phyloP scores from a whole-genome alignment of 2,888 invertebrate genomes.

The Polia nebulosa region DNA sequence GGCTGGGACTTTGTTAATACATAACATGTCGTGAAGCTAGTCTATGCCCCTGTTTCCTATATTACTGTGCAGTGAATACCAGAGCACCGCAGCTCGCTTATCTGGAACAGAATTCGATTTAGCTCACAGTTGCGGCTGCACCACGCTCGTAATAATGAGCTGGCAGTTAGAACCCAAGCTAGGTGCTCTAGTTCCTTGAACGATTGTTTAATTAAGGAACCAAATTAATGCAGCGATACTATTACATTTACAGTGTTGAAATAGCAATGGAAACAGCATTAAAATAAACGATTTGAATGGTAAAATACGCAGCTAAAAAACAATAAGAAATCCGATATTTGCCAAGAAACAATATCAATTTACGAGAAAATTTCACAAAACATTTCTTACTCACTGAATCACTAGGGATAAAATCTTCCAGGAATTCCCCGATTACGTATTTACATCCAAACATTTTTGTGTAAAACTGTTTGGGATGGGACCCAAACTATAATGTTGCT shows the following conservation, averaged over 20 bases:
- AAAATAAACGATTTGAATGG: constrained; percentile 1
- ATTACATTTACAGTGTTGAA: background rate
- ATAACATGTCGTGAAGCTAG: no score
- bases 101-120: constrained; percentile 35
- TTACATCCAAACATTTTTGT: constrained; percentile 48
- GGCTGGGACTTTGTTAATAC: no score
- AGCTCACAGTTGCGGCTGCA: constrained; percentile 18
- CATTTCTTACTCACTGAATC: constrained; percentile 9
- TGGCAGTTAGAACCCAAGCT: constrained; percentile 11
- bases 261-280: background rate
- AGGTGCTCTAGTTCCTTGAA: constrained; percentile 11
- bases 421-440: constrained; percentile 36
- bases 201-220: constrained; percentile 32
- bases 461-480: no score
- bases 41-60: background rate
- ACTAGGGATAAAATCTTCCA: constrained; percentile 8
- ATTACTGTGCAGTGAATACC: constrained; percentile 14
- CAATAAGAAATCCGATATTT: constrained; percentile 30
- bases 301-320: background rate
- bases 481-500: no score
- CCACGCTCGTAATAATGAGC: constrained; percentile 29
- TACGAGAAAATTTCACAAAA: constrained; percentile 1
- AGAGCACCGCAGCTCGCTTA: constrained; percentile 18
- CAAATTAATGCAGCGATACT: background rate
- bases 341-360: constrained; percentile 15